phyloP scores from a whole-genome alignment of 2,797 vertebrate species.

The Vipera ursinii region DNA sequence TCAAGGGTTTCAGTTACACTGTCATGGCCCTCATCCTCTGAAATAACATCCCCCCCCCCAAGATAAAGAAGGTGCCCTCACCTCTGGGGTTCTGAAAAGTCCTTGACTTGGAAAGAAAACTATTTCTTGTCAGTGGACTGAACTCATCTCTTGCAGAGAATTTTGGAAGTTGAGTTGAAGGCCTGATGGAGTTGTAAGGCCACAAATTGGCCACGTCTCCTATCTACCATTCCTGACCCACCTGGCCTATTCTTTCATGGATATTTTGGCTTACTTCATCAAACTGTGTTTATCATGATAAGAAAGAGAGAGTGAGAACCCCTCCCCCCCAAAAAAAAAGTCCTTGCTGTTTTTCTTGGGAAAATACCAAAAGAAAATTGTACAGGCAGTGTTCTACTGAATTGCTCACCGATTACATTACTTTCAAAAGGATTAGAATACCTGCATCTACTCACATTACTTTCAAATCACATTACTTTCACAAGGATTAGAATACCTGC shows the following conservation, averaged over 20 bases:
- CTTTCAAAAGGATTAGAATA: background rate
- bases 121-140: background rate
- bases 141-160: background rate
- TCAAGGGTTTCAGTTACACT: background rate
- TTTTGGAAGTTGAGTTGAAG: background rate
- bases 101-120: background rate
- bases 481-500: background rate
- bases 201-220: background rate
- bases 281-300: background rate
- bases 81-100: background rate
- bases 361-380: background rate
- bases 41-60: background rate
- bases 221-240: background rate
- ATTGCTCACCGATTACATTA: background rate
- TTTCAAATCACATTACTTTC: background rate
- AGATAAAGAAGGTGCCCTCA: background rate
- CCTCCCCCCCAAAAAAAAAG: no score
- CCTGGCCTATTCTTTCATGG: background rate
- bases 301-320: background rate
- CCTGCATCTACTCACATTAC: background rate
- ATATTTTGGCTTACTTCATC: background rate
- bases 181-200: background rate
- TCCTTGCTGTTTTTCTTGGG: background rate
- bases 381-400: background rate
- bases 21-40: background rate